Evolutionary conservation across 2,888 invertebrate species (phyloP), one percentile per base, ranked within the genome.

Genomic region (Notodonta dromedarius): DNA sequence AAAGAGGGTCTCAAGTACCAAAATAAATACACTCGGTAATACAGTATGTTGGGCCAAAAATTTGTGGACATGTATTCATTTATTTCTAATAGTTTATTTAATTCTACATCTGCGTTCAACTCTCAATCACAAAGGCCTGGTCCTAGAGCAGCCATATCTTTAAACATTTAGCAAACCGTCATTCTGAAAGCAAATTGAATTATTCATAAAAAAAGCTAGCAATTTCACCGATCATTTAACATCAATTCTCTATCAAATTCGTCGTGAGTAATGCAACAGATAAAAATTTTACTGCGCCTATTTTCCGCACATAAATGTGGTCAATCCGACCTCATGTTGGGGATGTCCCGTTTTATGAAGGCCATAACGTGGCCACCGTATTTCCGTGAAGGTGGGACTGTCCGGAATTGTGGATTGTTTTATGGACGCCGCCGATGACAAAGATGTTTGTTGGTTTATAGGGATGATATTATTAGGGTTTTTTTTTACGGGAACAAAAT

Each of bases 251-350:
- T 79, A 76, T 81, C 81, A 83, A 85, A 83, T 81, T 71, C 67
- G 61, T 65, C 72, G 71, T 76, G 74, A 76, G 75, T 78, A 71
- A 75, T 71, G 72, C 63, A 65, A 66, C 61, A 65, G 78, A 79
- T 86, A 86, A 85, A 86, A 83, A 69, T 78, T 85, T 87, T 87
- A 86, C 75, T 79, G 66, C 72, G 70, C 81, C 86, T 82, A 85
- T 85, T 85, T 85, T 81, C 79, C 79, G 84, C 82, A 68, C 67
- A 77, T 87, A 87, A 87, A 87, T 78, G 83, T 85, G 87, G 87
- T 86, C 86, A 87, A 87, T 87, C 86, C 80, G 75, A 76, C 77
- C 79, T 74, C 78, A 76, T 74, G 76, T 70, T 71, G 72, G 80
- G 78, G 69, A 67, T 70, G 79, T 77, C 78, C 76, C 73, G 70